Evolutionary conservation across 2,113 vertebrate genomes (phyloP), one percentile per base, ranked within the genome.

Genomic region (Microcebus lehilahytsara): DNA sequence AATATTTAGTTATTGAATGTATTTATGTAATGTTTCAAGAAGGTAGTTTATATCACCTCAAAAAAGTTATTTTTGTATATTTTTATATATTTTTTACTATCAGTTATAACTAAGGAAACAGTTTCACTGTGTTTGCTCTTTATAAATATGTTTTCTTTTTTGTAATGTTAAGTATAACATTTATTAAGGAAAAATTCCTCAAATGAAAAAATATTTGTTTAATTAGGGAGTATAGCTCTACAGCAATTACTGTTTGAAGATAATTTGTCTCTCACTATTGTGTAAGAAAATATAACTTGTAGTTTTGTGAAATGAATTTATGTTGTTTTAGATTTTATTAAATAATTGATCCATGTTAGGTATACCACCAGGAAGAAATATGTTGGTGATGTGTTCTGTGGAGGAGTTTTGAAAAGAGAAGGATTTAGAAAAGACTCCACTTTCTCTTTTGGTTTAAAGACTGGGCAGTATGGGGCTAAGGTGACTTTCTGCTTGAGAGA

Each of bases 61-160:
- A 60, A 88, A 86, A 81, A 5, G 37, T 77, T 95, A 74, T 92
- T 95, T 96, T 86, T 90, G 16, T 96, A 75, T 85, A 46, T 83
- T 87, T 94, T 91, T 80, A 30, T 64, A 62, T 89, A 56, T 83
- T 92, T 94, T 91, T 91, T 95, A 19, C 7, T 86, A 0, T 53
- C 17, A 71, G 2, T 84, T 92, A 42, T 32, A 93, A 11, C 34
- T 89, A n/a, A 12, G 84, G 46, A 92, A 91, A 42, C 25, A 84
- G 23, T 32, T 51, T 80, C 23, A 56, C 40, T 89, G 60, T 49
- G 80, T 95, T 92, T 95, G 71, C 34, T 92, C 14, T 88, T 95
- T 94, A 53, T 96, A 92, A 92, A 56, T 84, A 30, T 71, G 8
- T 53, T 75, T 69, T 27, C 22, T 81, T 69, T 94, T 92, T 93